A percentile compares a stretch with the other conserved stretches of the same genome.
Evolutionary conservation across 1,140 invertebrate genomes (phyloP).

Genomic region (Arctopsyche grandis): DNA sequence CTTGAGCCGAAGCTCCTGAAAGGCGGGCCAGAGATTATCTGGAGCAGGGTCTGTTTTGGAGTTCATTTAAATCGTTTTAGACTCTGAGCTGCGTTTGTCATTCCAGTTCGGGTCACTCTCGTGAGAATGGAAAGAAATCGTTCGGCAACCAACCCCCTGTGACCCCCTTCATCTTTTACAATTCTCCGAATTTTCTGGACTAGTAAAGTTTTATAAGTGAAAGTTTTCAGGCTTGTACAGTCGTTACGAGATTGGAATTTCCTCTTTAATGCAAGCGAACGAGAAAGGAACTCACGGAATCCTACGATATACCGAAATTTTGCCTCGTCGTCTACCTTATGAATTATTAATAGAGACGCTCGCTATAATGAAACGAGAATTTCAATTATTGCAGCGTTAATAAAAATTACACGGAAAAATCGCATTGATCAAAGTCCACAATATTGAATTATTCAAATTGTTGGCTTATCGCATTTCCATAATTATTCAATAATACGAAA

Average conservation of each 20-base stretch:
- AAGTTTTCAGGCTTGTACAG: neutral
- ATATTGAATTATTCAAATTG: too few species aligned
- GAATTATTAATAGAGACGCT: slow-evolving; percentile 13
- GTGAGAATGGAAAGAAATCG: slow-evolving; percentile 15
- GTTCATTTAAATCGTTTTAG: slow-evolving; percentile 47
- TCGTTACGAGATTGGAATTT: neutral
- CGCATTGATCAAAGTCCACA: too few species aligned
- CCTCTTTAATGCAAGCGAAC: neutral
- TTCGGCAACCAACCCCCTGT: neutral
- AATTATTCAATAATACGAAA: too few species aligned
- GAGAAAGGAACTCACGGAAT: slow-evolving; percentile 11
- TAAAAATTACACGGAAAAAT: too few species aligned
- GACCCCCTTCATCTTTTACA: neutral
- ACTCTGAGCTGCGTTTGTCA: neutral
- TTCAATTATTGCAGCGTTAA: neutral
- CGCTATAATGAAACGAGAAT: slow-evolving; percentile 4
- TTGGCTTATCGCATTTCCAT: too few species aligned
- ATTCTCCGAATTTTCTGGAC: neutral
- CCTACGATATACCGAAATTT: slow-evolving; percentile 3
- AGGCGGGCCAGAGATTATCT: slow-evolving; percentile 37
- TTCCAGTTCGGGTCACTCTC: neutral
- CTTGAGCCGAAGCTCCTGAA: slow-evolving; percentile 29
- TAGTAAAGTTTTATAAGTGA: neutral
- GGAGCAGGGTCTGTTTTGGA: neutral
- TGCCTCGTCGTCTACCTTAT: neutral